Evolutionary conservation across 2,113 vertebrate species (phyloP).

Genomic region (Dicaeum eximium): DNA sequence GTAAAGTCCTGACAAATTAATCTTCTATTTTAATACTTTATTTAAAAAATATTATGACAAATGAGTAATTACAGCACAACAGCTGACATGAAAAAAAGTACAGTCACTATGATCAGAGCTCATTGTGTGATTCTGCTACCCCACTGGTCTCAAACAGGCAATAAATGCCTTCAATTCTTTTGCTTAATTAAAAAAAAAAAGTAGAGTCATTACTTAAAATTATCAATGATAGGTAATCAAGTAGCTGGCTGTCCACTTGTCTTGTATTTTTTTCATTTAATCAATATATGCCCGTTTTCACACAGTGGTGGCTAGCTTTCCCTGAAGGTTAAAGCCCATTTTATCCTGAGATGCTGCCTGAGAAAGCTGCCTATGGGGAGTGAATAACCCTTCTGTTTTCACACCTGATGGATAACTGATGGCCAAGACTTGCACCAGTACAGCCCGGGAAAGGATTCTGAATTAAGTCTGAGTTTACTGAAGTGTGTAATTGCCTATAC

Average conservation of each 20-base stretch:
- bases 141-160: background rate
- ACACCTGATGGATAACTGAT: constrained; percentile 1
- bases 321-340: background rate
- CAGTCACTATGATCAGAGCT: background rate
- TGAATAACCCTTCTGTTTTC: background rate
- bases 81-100: background rate
- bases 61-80: background rate
- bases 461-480: background rate
- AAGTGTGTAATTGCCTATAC: background rate
- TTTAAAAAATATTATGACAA: background rate
- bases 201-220: background rate
- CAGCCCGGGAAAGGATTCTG: background rate
- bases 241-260: background rate
- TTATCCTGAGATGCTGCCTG: background rate
- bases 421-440: background rate
- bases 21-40: background rate
- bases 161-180: background rate
- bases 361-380: background rate
- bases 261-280: background rate
- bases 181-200: background rate
- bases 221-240: background rate
- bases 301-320: background rate
- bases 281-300: background rate
- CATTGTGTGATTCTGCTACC: background rate
- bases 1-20: background rate